A percentile compares a stretch with the other conserved stretches of the same genome.
phyloP scores from a whole-genome alignment of 2,113 vertebrate genomes.

The Lophotis ruficrista region DNA sequence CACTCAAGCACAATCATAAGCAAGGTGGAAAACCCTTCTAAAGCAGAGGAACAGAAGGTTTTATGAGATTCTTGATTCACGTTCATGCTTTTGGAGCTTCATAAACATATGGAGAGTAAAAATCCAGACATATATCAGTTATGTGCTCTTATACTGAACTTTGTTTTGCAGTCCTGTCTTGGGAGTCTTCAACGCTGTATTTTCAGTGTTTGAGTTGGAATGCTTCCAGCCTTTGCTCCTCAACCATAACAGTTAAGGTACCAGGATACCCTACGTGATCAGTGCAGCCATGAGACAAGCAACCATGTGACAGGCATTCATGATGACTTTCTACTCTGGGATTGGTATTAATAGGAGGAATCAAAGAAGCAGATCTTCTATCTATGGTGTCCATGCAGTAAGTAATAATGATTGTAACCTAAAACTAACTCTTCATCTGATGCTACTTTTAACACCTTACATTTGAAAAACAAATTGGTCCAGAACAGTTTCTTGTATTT shows the following conservation, averaged over 20 bases:
- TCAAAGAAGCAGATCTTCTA: neutral
- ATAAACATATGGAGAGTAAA: neutral
- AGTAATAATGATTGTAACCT: neutral
- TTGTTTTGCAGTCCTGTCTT: neutral
- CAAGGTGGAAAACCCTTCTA: neutral
- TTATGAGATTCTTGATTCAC: neutral
- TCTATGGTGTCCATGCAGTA: neutral
- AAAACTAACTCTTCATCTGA: neutral
- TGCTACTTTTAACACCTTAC: neutral
- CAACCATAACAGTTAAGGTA: fast-evolving
- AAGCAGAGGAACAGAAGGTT: neutral
- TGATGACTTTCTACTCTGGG: neutral
- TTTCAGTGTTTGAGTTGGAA: neutral
- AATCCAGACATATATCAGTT: neutral
- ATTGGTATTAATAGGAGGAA: neutral
- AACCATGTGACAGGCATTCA: neutral
- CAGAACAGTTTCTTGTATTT: neutral
- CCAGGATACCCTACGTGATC: neutral
- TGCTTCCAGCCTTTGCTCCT: neutral
- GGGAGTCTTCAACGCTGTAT: neutral
- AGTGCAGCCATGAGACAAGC: neutral
- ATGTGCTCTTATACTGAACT: neutral
- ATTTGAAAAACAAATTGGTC: neutral
- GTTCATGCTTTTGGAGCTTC: neutral
- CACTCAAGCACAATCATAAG: neutral